These are phyloP conservation scores for Pocillopora meandrina DNA, from an alignment of 92 coral and sea anemone genomes.

Conservation along the genomic window DNA sequence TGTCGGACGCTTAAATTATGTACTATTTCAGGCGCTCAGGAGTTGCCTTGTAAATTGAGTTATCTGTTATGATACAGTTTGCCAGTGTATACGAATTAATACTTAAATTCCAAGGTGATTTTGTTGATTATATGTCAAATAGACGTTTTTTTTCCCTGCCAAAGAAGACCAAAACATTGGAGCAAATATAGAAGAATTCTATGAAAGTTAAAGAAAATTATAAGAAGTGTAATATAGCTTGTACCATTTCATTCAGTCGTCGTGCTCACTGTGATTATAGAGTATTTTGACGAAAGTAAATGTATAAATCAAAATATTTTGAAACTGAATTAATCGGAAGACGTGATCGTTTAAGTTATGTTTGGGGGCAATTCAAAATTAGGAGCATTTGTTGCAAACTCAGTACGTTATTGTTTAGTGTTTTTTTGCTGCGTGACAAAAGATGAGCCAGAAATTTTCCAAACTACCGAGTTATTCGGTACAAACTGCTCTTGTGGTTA, in stretches of 20 bases:
- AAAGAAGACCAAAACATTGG: constrained; percentile 11
- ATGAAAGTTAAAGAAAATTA: constrained; percentile 44
- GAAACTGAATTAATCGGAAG: constrained; percentile 78
- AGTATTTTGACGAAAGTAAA: constrained; percentile 82
- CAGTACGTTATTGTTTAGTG: neutral
- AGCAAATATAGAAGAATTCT: constrained; percentile 17
- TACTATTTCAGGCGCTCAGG: constrained; percentile 22
- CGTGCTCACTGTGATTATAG: constrained; percentile 67
- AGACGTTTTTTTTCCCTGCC: constrained; percentile 6
- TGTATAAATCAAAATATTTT: constrained; percentile 93
- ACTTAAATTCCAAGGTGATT: constrained; percentile 36
- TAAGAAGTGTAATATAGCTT: constrained; percentile 59
- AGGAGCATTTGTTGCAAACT: constrained; percentile 7
- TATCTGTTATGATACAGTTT: constrained; percentile 33
- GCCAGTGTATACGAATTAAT: constrained; percentile 37
- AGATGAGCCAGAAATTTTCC: neutral
- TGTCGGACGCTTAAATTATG: constrained; percentile 18
- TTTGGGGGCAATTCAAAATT: constrained; percentile 32
- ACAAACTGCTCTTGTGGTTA: constrained; percentile 24
- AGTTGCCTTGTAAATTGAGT: constrained; percentile 37
- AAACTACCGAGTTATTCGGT: constrained; percentile 35
- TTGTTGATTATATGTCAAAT: constrained; percentile 31
- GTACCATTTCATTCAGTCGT: constrained; percentile 35
- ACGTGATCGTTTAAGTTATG: constrained; percentile 67
- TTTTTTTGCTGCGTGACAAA: constrained; percentile 30